Percentiles rank a stretch among this genome's conserved stretches.
These are phyloP conservation scores for Adineta ricciae DNA, from an alignment of 2,888 invertebrate genomes.

Conservation along the genomic window DNA sequence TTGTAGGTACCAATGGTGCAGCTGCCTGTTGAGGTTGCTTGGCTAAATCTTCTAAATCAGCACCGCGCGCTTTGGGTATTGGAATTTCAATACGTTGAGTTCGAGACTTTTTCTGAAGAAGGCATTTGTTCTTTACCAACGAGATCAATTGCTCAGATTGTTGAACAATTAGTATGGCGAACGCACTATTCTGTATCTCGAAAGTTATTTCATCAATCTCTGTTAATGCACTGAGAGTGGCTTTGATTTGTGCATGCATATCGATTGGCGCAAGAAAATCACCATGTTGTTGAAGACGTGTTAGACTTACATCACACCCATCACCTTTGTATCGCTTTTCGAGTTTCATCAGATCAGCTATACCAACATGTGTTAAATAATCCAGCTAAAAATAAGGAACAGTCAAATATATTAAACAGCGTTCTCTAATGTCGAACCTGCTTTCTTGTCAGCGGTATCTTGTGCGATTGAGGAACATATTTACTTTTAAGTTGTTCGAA, in stretches of 20 bases:
- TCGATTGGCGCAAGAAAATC: neutral
- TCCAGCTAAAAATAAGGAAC: neutral
- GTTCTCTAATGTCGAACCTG: neutral
- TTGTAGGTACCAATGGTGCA: neutral
- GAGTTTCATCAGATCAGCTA: neutral
- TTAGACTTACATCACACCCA: neutral
- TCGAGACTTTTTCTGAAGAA: neutral
- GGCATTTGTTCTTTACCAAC: neutral
- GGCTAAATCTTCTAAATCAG: neutral
- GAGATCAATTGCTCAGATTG: neutral
- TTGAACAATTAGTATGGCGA: neutral
- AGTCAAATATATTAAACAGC: neutral
- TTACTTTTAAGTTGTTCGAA: neutral
- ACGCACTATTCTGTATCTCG: neutral
- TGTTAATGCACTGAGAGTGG: neutral
- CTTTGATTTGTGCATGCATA: neutral
- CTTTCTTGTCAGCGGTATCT: neutral
- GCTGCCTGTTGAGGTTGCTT: neutral
- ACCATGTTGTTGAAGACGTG: neutral
- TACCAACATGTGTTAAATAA: neutral
- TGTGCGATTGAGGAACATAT: neutral
- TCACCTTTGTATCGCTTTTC: neutral
- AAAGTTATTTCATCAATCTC: neutral
- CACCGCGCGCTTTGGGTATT: neutral
- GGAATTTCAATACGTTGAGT: neutral